Conservation (phyloP, 2,888 invertebrate species). For the Creontiades dilutus region DNA sequence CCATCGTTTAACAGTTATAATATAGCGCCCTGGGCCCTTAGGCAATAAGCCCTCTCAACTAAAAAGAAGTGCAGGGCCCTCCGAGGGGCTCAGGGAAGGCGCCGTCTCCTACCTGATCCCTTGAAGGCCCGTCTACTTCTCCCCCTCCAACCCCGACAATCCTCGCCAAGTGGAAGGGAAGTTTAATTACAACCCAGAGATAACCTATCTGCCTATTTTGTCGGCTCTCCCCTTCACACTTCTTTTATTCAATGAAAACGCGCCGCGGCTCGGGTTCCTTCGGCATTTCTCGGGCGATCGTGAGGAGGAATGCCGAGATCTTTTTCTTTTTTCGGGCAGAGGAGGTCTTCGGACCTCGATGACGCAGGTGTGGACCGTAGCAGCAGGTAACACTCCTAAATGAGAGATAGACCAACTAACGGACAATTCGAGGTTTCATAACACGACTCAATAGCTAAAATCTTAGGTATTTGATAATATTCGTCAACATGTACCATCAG, state of each 20-base stretch:
- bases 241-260: conserved; percentile 63
- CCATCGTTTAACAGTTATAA: neutral
- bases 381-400: neutral
- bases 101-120: conserved; percentile 40
- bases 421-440: too few relatives aligned
- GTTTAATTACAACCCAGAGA: conserved; percentile 57
- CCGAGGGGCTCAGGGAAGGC: neutral
- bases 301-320: conserved; percentile 14
- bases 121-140: neutral
- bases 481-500: too few relatives aligned
- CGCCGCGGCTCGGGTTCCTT: conserved; percentile 10
- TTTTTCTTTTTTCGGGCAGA: neutral
- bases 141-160: neutral
- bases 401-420: neutral
- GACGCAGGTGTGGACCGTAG: neutral
- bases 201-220: conserved; percentile 58
- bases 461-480: too few relatives aligned
- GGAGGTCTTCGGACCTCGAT: neutral
- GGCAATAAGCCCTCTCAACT: conserved; percentile 21
- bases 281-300: conserved; percentile 45
- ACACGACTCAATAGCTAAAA: too few relatives aligned
- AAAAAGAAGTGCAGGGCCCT: neutral
- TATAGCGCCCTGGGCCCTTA: neutral
- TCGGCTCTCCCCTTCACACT: conserved; percentile 60
- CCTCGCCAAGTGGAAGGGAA: conserved; percentile 21